Conservation (phyloP, 1,140 invertebrate genomes). For the Drosophila arawakana region DNA sequence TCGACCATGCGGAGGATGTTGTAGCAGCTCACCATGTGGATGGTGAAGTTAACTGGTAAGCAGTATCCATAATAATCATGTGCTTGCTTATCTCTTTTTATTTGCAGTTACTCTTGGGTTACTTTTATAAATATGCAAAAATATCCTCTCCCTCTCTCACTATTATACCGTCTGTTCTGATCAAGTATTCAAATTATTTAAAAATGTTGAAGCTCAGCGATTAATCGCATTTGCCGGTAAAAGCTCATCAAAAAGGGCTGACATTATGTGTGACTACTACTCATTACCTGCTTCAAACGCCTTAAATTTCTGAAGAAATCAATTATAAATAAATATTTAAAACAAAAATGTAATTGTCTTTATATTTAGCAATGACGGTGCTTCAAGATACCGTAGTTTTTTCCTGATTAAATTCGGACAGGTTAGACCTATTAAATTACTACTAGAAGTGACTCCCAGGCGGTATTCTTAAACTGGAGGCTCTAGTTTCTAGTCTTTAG, state of each 20-base stretch:
- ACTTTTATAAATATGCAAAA: neutral
- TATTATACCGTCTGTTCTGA: slow-evolving; percentile 4
- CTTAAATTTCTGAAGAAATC: neutral
- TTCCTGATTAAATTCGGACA: too few relatives aligned
- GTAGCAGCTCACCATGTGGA: slow-evolving; percentile 3
- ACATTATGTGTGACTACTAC: slow-evolving; percentile 3
- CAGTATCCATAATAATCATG: neutral
- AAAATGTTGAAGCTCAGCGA: neutral
- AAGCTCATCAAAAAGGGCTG: neutral
- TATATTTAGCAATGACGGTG: too few relatives aligned
- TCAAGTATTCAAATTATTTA: slow-evolving; percentile 3
- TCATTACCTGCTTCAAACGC: neutral
- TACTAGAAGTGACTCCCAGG: too few relatives aligned
- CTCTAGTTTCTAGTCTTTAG: too few relatives aligned
- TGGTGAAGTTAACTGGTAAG: slow-evolving; percentile 8
- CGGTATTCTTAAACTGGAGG: too few relatives aligned
- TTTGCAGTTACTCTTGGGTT: slow-evolving; percentile 2
- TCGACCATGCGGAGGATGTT: slow-evolving; percentile 12
- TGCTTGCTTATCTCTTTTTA: neutral
- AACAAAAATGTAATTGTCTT: neutral
- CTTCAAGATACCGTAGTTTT: too few relatives aligned
- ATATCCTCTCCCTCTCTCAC: neutral
- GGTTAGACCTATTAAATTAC: too few relatives aligned
- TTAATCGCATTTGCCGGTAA: neutral
- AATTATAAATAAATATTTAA: neutral